Base-by-base conservation (phyloP, 2,888 invertebrate species). In the Agrilus cyanescens region DNA sequence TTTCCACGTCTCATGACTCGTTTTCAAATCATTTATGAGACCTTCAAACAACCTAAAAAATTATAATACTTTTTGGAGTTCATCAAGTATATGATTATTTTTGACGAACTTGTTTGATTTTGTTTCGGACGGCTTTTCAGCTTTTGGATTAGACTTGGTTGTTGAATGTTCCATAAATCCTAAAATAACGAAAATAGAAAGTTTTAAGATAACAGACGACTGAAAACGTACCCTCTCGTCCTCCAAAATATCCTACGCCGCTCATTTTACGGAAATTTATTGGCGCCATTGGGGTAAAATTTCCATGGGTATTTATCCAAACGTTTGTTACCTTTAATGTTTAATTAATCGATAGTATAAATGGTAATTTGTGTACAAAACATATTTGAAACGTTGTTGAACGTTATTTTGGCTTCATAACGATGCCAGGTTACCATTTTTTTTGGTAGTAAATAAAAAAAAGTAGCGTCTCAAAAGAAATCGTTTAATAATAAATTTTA, bases 301-400 rank as follows among this genome's bases (percentile, higher is more conserved):
- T 45, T 46, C 72, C 72, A 58, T 71, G 69, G 35, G 63, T 58
- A 55, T 76, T 76, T 32, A 76, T 58, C 75, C 75, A 76, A 20
- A 76, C 65, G 35, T 71, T 68, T 10, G 69, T 67, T 7, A 69
- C 68, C 65, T 67, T 42, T 13, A 55, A 3, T 2, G 46, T 44
- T 42, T 7, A 35, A 33, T 35, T 7, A 37, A 45, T 36, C 15
- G 14, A 32, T 32, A n/a, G n/a, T n/a, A n/a, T n/a, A n/a, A n/a
- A n/a, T n/a, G n/a, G n/a, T n/a, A n/a, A n/a, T n/a, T n/a, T n/a
- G n/a, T n/a, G n/a, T n/a, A n/a, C n/a, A n/a, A n/a, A n/a, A n/a
- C n/a, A n/a, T n/a, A n/a, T n/a, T n/a, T n/a, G n/a, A n/a, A n/a
- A n/a, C n/a, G n/a, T n/a, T n/a, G n/a, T n/a, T n/a, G n/a, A n/a